Conservation (phyloP, 2,888 invertebrate genomes). For the Thecophora atra region DNA sequence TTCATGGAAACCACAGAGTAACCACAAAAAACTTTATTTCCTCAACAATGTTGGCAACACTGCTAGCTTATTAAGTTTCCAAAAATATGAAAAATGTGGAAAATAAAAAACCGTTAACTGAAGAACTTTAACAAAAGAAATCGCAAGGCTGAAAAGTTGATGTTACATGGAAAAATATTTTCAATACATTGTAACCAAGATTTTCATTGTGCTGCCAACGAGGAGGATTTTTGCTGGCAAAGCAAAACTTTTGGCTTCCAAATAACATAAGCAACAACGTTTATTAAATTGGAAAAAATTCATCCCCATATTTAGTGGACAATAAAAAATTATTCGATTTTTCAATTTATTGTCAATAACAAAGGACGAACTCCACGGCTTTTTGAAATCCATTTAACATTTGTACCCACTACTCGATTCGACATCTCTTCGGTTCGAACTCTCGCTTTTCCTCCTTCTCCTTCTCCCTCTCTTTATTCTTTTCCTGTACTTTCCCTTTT, state of each 20-base stretch:
- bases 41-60: not conserved
- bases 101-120: not conserved
- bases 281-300: no score
- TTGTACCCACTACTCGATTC: not conserved
- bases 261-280: no score
- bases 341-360: constrained; percentile 11
- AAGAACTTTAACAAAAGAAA: not conserved
- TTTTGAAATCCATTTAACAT: constrained; percentile 1
- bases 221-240: not conserved
- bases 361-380: not conserved
- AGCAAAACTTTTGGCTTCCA: no score
- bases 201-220: constrained; percentile 1
- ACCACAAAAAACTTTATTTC: not conserved
- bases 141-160: not conserved
- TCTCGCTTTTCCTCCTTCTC: no score
- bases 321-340: not conserved
- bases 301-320: no score
- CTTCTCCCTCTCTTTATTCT: no score
- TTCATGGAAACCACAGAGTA: not conserved
- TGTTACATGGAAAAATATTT: not conserved
- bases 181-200: not conserved
- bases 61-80: not conserved
- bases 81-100: not conserved
- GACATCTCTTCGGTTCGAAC: no score
- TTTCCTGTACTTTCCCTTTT: not conserved